Conservation (phyloP, 2,888 invertebrate species). For the Agonopterix alstromeriana region DNA sequence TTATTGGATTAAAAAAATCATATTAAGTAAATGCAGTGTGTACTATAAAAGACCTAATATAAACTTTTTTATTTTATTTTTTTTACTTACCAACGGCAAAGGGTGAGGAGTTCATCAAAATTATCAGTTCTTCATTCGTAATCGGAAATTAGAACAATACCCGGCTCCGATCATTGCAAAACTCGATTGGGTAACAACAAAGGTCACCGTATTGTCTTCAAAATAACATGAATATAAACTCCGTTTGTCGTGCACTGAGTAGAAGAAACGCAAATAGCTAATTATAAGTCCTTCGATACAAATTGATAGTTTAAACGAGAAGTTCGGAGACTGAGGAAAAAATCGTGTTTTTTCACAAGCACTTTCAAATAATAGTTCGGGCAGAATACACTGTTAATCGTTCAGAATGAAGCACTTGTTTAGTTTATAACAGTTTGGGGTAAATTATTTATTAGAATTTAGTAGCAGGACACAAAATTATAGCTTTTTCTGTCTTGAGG, state of each 20-base stretch:
- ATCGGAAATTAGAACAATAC: conserved; percentile 9
- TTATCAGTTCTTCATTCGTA: conserved; percentile 11
- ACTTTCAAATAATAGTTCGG: conserved; percentile 10
- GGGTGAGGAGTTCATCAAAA: conserved; percentile 16
- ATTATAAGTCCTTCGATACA: conserved; percentile 25
- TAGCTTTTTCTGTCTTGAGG: conserved; percentile 25
- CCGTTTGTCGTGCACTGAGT: conserved; percentile 10
- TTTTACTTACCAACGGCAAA: not conserved
- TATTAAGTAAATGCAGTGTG: not conserved
- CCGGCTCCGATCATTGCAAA: conserved; percentile 10
- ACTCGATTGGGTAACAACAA: conserved; percentile 13
- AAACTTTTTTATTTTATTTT: not conserved
- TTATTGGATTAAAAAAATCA: conserved; percentile 14
- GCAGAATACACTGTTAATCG: conserved; percentile 10
- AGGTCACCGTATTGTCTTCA: conserved; percentile 5
- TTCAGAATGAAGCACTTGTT: conserved; percentile 10
- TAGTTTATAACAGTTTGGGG: conserved; percentile 13
- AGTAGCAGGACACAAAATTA: conserved; percentile 37
- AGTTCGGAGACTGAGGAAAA: not conserved
- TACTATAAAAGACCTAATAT: conserved; percentile 6
- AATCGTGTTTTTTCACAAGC: conserved; percentile 4
- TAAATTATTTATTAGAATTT: conserved; percentile 24
- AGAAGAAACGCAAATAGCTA: conserved; percentile 16
- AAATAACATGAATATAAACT: conserved; percentile 2
- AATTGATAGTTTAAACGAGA: conserved; percentile 19